These are phyloP conservation scores for Odontocolon sp. DNA, from an alignment of 2,888 invertebrate species.

Conservation along the genomic window DNA sequence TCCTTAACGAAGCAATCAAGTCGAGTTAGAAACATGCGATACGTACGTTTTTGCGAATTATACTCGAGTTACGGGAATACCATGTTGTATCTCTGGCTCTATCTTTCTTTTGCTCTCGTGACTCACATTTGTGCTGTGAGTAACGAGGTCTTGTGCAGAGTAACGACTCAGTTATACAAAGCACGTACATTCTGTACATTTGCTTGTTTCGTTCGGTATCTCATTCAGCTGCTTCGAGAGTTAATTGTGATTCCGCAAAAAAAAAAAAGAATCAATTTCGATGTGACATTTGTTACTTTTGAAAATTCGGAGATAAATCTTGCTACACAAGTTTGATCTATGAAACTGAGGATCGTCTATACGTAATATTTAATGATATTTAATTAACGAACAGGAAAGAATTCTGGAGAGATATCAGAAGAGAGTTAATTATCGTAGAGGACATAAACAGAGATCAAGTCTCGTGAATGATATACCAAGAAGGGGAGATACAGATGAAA, in stretches of 20 bases:
- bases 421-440: constrained; percentile 55
- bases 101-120: constrained; percentile 58
- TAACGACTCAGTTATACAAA: constrained; percentile 39
- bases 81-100: too few species aligned
- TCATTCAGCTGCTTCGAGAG: too few species aligned
- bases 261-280: too few species aligned
- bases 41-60: constrained; percentile 49
- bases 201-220: background rate
- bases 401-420: constrained; percentile 22
- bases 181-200: constrained; percentile 66
- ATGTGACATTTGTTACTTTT: too few species aligned
- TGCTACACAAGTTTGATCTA: too few species aligned
- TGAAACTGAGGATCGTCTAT: too few species aligned
- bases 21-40: background rate
- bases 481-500: constrained; percentile 18
- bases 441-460: constrained; percentile 52
- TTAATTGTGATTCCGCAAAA: constrained; percentile 71
- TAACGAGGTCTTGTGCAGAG: constrained; percentile 66
- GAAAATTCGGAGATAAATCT: too few species aligned
- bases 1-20: constrained; percentile 68
- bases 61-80: constrained; percentile 32
- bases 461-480: constrained; percentile 40
- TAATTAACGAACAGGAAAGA: constrained; percentile 45
- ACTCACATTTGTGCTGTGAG: constrained; percentile 66
- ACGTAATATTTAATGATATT: constrained; percentile 25